Evolutionary conservation across 2,797 vertebrate genomes (phyloP), one percentile per base, ranked within the genome.

Genomic region (Melopsittacus undulatus): DNA sequence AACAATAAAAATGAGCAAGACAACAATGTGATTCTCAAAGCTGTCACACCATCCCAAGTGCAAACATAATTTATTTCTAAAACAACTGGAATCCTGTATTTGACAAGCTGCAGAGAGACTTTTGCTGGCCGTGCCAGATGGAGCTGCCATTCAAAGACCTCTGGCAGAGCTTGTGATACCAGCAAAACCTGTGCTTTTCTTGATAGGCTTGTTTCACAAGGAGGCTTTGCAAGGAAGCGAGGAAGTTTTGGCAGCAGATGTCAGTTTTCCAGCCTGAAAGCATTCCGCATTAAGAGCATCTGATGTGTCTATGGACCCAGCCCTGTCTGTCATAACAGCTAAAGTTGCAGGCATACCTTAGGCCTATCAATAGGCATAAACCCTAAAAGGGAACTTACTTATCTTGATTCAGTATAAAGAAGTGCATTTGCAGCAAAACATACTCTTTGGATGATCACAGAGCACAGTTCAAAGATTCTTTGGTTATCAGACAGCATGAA

Each of bases 81-180:
- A 95, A 85, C 77, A 90, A 49, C 83, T 94, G 88, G 94, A 96
- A 87, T 83, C 90, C 68, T 36, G 4, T 57, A 89, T 89, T 93
- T 92, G 78, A 90, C 34, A 77, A 92, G 75, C 22, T 88, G 76
- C 88, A 95, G 88, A 87, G 88, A 95, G 87, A 96, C 86, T 90
- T 89, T 70, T 85, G 32, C 86, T 89, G 92, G 92, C 70, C 36
- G 70, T 89, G 86, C 86, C 86, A 95, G 96, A 86, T n/a, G 72
- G 83, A 93, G 74, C 90, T 90, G 90, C 92, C 94, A 92, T 59
- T 92, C 91, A 88, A n/a, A 80, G 70, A 66, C 38, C 61, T n/a
- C 51, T 1, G 4, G 63, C n/a, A 82, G 77, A 88, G 80, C 40
- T 92, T 88, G 51, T 64, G 73, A 72, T 54, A 76, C 29, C 89